These are phyloP conservation scores for Notothenia coriiceps DNA, from an alignment of 2,113 vertebrate genomes.

Conservation along the genomic window DNA sequence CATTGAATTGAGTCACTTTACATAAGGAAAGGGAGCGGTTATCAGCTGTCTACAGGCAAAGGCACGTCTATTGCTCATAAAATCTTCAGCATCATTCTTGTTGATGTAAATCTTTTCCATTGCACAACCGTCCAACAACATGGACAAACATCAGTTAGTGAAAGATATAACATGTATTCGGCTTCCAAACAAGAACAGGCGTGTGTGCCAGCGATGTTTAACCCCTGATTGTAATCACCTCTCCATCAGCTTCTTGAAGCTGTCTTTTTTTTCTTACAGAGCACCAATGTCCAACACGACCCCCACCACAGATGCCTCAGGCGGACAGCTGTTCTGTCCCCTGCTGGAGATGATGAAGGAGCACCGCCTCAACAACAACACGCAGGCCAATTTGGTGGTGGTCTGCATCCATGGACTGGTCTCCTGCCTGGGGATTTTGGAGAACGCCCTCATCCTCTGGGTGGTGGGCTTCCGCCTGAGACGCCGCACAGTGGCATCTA, in stretches of 20 bases:
- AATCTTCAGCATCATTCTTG: not conserved
- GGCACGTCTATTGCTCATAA: not conserved
- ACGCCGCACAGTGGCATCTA: slow-evolving; percentile 87
- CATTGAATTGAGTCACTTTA: not conserved
- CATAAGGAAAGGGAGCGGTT: not conserved
- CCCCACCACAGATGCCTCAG: not conserved
- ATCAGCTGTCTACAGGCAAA: slow-evolving; percentile 17
- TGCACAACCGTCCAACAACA: not conserved
- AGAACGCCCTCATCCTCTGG: slow-evolving; percentile 90
- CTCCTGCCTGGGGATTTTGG: slow-evolving; percentile 87
- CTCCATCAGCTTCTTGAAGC: not conserved
- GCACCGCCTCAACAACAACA: slow-evolving; percentile 54
- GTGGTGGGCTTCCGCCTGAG: slow-evolving; percentile 89
- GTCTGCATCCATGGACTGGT: slow-evolving; percentile 82
- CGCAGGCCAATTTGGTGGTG: slow-evolving; percentile 55
- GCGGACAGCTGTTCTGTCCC: slow-evolving; percentile 53
- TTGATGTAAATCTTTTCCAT: not conserved
- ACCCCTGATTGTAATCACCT: not conserved
- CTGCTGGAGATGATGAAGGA: slow-evolving; percentile 70
- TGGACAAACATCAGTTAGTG: not conserved
- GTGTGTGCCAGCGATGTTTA: not conserved
- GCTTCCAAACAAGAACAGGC: not conserved
- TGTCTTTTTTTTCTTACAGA: slow-evolving; percentile 36
- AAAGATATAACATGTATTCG: not conserved
- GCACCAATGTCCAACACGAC: slow-evolving; percentile 39